These are phyloP conservation scores for Mnemiopsis leidyi DNA, from an alignment of 37 sponge, comb jelly and placozoan species.

Conservation along the genomic window DNA sequence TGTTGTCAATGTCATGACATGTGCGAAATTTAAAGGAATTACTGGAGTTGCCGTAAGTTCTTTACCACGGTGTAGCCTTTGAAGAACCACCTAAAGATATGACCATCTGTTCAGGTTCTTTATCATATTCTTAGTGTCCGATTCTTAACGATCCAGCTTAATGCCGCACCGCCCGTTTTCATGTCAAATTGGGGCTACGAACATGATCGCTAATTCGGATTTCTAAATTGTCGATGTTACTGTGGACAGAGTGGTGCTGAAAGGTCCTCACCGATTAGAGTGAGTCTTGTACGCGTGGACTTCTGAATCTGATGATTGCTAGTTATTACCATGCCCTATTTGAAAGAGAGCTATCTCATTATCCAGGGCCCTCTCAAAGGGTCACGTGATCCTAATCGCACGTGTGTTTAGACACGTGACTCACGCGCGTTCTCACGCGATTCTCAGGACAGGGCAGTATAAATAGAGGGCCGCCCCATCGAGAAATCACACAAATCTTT, in stretches of 20 bases:
- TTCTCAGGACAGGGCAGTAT: neutral
- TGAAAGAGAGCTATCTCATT: neutral
- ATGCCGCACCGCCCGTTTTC: neutral
- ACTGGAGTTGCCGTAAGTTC: too few relatives aligned
- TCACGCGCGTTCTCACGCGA: neutral
- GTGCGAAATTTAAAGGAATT: neutral
- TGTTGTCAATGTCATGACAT: too few relatives aligned
- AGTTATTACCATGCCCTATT: neutral
- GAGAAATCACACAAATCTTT: neutral
- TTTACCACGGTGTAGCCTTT: too few relatives aligned
- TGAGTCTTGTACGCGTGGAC: neutral
- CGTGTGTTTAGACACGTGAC: neutral
- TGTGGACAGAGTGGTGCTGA: neutral
- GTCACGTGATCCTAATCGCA: neutral
- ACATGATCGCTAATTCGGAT: neutral
- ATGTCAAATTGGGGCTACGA: neutral
- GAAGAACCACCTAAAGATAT: too few relatives aligned
- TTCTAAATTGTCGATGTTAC: neutral
- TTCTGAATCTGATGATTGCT: neutral
- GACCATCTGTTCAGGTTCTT: too few relatives aligned
- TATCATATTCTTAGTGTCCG: too few relatives aligned
- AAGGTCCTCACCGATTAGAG: neutral
- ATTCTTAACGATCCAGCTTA: too few relatives aligned
- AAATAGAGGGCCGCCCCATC: neutral
- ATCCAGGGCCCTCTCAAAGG: neutral